Percentiles rank a stretch among this genome's conserved stretches.
These are phyloP conservation scores for Lipotes vexillifer DNA, from an alignment of 2,113 vertebrate species.

Conservation along the genomic window DNA sequence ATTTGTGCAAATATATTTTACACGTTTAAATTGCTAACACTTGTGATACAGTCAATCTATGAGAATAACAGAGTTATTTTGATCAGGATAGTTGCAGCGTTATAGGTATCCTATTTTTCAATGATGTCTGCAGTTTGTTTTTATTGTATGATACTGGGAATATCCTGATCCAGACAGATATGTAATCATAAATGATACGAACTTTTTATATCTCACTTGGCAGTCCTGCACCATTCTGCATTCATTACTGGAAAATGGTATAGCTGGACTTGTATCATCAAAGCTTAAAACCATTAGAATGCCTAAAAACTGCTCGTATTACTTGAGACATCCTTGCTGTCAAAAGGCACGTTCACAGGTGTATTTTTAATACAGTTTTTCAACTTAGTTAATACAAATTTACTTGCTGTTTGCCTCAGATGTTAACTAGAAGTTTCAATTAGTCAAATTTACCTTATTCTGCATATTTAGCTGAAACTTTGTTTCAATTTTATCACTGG, in stretches of 20 bases:
- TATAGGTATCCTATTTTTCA: not conserved
- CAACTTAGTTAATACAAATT: not conserved
- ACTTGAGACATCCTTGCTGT: not conserved
- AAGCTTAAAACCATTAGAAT: not conserved
- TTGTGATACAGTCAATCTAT: not conserved
- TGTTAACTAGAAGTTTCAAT: not conserved
- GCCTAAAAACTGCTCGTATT: not conserved
- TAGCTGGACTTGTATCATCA: not conserved
- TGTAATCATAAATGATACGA: not conserved
- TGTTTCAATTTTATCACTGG: not conserved
- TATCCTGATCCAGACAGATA: not conserved
- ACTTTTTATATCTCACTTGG: not conserved
- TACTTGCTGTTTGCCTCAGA: not conserved
- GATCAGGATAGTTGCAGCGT: not conserved
- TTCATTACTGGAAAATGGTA: not conserved
- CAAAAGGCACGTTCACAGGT: not conserved
- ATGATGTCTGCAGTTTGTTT: not conserved
- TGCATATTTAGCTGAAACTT: not conserved
- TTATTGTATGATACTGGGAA: not conserved
- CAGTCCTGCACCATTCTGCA: not conserved
- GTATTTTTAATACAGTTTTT: not conserved
- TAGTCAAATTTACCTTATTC: not conserved
- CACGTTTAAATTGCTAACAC: not conserved
- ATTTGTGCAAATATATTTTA: not conserved
- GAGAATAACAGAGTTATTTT: not conserved